These are phyloP conservation scores for Entelurus aequoreus DNA, from an alignment of 2,113 vertebrate genomes.

Conservation along the genomic window DNA sequence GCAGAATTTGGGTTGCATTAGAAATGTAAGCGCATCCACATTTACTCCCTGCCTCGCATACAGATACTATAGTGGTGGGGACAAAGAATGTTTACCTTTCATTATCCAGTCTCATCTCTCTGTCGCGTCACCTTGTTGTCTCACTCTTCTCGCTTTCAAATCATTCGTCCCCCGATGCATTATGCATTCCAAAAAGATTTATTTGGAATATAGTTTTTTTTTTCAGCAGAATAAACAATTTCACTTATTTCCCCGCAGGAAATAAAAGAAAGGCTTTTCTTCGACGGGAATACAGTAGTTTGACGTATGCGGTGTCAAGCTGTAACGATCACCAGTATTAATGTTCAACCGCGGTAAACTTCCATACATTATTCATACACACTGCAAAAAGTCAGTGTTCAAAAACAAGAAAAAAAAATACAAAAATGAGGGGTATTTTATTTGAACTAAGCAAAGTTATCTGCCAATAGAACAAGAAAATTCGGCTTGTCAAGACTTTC, in stretches of 20 bases:
- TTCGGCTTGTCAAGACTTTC: no score
- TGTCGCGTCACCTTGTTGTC: slow-evolving; percentile 47
- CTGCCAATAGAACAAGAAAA: no score
- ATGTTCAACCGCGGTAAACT: no score
- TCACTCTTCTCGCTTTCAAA: slow-evolving; percentile 16
- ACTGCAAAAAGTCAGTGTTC: no score
- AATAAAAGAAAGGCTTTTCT: slow-evolving; percentile 6
- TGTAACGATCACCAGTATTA: no score
- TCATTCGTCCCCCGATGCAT: slow-evolving; percentile 17
- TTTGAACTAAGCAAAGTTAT: no score
- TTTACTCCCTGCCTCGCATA: slow-evolving; percentile 30
- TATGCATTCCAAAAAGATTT: slow-evolving; percentile 32
- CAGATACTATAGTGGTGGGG: slow-evolving; percentile 33
- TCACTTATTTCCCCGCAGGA: slow-evolving; percentile 22
- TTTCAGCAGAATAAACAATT: slow-evolving; percentile 20
- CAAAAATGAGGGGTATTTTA: no score
- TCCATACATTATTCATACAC: no score
- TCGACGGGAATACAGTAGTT: slow-evolving; percentile 18
- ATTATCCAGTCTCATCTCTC: slow-evolving; percentile 54
- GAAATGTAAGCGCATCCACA: not conserved
- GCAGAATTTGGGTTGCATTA: no score
- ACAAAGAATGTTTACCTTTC: slow-evolving; percentile 54
- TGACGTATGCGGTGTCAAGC: no score
- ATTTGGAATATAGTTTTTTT: slow-evolving; percentile 24
- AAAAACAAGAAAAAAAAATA: no score